phyloP scores from a whole-genome alignment of 1,140 invertebrate genomes.

The Pachypsylla venusta region DNA sequence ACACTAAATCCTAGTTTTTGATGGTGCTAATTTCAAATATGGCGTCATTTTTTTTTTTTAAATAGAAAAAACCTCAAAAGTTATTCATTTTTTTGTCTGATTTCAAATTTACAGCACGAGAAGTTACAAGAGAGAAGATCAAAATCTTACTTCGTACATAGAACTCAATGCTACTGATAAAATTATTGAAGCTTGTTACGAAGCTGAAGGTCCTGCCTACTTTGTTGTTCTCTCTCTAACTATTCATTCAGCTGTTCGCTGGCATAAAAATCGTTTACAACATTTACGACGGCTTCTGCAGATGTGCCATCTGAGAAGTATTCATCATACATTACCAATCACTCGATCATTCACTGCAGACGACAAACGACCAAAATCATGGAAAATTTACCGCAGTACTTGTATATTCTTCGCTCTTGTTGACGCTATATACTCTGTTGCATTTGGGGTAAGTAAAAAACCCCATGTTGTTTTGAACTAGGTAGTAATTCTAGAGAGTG shows the following conservation, averaged over 20 bases:
- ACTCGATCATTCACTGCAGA: constrained; percentile 13
- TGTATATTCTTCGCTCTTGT: constrained; percentile 71
- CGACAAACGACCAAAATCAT: constrained; percentile 42
- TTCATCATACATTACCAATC: constrained; percentile 37
- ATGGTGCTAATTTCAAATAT: no score
- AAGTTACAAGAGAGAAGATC: constrained; percentile 54
- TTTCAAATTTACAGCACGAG: constrained; percentile 58
- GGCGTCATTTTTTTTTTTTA: no score
- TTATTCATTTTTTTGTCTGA: constrained; percentile 22
- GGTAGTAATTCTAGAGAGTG: no score
- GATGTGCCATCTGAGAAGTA: constrained; percentile 57
- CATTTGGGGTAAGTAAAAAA: constrained; percentile 50
- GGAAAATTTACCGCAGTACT: constrained; percentile 68
- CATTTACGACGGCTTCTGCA: constrained; percentile 65
- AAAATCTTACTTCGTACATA: constrained; percentile 49
- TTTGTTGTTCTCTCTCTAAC: constrained; percentile 65
- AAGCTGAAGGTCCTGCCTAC: constrained; percentile 79
- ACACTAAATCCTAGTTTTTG: no score
- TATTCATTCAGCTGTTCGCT: constrained; percentile 51
- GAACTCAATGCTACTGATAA: constrained; percentile 39
- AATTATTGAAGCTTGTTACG: constrained; percentile 67
- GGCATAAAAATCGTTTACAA: constrained; percentile 47
- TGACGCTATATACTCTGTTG: constrained; percentile 55
- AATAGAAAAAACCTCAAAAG: background rate
- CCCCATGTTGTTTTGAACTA: no score